Conservation (phyloP, 2,113 vertebrate species). For the Himantopus leucocephalus region DNA sequence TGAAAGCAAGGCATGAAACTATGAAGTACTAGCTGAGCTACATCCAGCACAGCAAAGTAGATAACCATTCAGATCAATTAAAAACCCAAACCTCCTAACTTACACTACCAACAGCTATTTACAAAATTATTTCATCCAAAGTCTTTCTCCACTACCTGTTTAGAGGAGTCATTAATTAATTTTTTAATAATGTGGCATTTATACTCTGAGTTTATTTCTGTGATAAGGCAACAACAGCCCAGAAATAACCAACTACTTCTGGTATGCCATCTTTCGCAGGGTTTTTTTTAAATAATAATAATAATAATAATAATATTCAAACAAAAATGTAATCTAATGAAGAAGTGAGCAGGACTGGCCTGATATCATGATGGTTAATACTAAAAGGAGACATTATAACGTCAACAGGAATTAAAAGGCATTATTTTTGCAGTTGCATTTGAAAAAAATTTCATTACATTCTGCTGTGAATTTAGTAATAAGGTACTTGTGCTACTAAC, state of each 20-base stretch:
- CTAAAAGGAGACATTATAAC: conserved; percentile 18
- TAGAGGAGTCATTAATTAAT: conserved; percentile 1
- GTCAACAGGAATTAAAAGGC: conserved; percentile 18
- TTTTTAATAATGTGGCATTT: not conserved
- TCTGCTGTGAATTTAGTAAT: conserved; percentile 44
- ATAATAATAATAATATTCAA: not conserved
- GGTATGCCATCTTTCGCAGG: not conserved
- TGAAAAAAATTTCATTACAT: conserved; percentile 67
- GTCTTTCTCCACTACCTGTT: not conserved
- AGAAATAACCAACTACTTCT: not conserved
- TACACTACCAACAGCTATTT: not conserved
- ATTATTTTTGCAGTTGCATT: conserved; percentile 41
- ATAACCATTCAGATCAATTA: not conserved
- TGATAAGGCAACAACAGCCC: not conserved
- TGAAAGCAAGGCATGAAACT: not conserved
- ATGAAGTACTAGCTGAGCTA: not conserved
- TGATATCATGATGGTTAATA: conserved; percentile 23
- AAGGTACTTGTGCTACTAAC: conserved; percentile 54
- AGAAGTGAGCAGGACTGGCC: conserved; percentile 33
- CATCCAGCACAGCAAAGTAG: not conserved
- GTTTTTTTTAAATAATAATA: not conserved
- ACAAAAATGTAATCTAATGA: conserved; percentile 37
- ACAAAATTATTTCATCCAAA: not conserved
- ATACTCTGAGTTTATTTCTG: not conserved
- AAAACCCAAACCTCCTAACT: not conserved